Evolutionary conservation across 2,113 vertebrate genomes (phyloP).

Genomic region (Alexandromys fortis): DNA sequence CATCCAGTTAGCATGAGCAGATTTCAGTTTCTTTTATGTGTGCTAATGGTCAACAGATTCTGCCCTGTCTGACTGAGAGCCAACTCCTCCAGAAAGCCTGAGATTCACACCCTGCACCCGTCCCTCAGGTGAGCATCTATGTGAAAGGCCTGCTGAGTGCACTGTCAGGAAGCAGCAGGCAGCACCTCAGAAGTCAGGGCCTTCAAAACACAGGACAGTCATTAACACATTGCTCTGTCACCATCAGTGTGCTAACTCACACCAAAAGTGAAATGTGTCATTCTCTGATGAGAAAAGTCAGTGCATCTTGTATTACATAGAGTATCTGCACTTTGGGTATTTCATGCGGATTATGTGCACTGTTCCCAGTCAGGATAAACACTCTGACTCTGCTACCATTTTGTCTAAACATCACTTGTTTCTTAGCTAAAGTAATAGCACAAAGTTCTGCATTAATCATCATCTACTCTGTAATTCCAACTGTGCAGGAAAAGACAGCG

Average conservation of each 20-base stretch:
- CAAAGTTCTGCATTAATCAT: not conserved
- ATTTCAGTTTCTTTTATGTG: not conserved
- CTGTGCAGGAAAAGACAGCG: not conserved
- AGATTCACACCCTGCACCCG: not conserved
- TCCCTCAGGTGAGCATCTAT: not conserved
- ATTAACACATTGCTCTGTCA: not conserved
- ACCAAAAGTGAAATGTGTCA: not conserved
- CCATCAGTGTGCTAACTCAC: not conserved
- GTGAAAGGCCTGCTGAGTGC: not conserved
- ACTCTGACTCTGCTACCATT: not conserved
- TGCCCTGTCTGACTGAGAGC: not conserved
- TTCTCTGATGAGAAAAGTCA: not conserved
- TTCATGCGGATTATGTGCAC: not conserved
- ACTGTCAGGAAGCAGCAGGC: not conserved
- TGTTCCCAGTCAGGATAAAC: not conserved
- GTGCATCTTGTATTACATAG: not conserved
- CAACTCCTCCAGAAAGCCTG: not conserved
- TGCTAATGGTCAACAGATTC: not conserved
- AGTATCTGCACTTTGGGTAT: not conserved
- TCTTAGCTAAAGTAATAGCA: not conserved
- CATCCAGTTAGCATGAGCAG: not conserved
- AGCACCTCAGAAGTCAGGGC: not conserved
- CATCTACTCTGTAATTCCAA: not conserved
- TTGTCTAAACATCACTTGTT: not conserved
- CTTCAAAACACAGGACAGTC: not conserved